Evolutionary conservation across 2,797 vertebrate genomes (phyloP).

Genomic region (Poecile montanus): DNA sequence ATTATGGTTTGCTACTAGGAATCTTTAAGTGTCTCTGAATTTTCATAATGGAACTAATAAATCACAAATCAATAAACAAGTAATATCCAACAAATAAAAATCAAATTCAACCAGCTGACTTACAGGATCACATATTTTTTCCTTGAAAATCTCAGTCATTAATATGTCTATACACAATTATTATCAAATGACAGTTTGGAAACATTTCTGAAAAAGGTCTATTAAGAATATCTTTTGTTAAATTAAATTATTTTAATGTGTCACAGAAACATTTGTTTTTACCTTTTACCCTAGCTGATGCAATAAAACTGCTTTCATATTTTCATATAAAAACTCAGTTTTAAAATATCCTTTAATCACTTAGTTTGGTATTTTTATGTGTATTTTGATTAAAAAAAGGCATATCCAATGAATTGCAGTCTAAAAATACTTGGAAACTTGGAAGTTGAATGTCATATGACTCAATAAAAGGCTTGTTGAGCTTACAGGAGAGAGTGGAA

Average conservation of each 20-base stretch:
- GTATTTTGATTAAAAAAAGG: conserved; percentile 55
- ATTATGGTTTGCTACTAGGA: neutral
- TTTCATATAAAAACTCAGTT: conserved; percentile 60
- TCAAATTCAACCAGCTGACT: neutral
- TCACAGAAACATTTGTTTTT: neutral
- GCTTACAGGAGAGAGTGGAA: neutral
- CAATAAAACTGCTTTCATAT: conserved; percentile 67
- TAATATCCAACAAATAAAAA: neutral
- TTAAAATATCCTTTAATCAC: conserved; percentile 72
- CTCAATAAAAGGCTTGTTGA: conserved; percentile 67
- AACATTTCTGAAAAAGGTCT: neutral
- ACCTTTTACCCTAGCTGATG: conserved; percentile 18
- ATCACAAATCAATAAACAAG: neutral
- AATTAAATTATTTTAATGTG: neutral
- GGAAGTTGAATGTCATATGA: conserved; percentile 54
- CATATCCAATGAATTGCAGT: conserved; percentile 67
- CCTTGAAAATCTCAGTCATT: neutral
- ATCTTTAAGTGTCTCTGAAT: neutral
- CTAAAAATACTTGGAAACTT: conserved; percentile 67
- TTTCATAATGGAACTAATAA: neutral
- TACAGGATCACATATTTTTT: neutral
- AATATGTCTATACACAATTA: neutral
- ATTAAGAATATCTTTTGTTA: neutral
- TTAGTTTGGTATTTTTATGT: conserved; percentile 72
- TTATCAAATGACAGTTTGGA: neutral